phyloP scores from a whole-genome alignment of 2,888 invertebrate species.

The Rhodophaea formosa region DNA sequence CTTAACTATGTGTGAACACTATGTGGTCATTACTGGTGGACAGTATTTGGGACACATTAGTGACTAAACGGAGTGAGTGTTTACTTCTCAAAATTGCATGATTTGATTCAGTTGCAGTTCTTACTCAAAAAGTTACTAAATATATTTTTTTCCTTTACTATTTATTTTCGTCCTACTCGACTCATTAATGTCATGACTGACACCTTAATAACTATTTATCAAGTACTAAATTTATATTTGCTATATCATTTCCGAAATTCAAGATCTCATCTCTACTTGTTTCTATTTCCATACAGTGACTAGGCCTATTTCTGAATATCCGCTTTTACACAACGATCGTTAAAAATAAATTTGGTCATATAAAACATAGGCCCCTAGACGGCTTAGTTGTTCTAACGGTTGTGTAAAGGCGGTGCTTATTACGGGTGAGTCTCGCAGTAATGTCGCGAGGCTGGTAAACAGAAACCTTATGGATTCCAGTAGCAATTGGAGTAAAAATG shows the following conservation, averaged over 20 bases:
- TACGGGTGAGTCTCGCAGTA: conserved; percentile 16
- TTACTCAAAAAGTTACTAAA: not conserved
- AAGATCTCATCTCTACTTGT: not conserved
- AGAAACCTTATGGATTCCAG: conserved; percentile 61
- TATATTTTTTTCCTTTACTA: not conserved
- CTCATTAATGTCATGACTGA: not conserved
- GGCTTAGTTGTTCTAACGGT: not conserved
- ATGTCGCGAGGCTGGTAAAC: conserved; percentile 24
- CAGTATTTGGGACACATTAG: not conserved
- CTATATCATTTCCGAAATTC: not conserved
- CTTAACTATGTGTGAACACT: conserved; percentile 1
- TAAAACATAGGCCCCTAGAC: not conserved
- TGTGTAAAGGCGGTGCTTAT: conserved; percentile 18
- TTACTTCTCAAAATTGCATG: not conserved
- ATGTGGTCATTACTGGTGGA: conserved; percentile 2
- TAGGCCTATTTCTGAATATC: conserved; percentile 1
- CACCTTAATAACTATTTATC: not conserved
- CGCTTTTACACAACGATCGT: conserved; percentile 8
- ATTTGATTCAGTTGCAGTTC: not conserved
- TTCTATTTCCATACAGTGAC: not conserved
- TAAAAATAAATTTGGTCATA: not conserved
- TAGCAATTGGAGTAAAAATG: conserved; percentile 74
- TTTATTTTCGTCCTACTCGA: not conserved
- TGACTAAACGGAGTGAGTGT: conserved; percentile 12
- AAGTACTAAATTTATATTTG: not conserved